Evolutionary conservation across 2,113 vertebrate species (phyloP), one percentile per base, ranked within the genome.

Genomic region (Python bivittatus): DNA sequence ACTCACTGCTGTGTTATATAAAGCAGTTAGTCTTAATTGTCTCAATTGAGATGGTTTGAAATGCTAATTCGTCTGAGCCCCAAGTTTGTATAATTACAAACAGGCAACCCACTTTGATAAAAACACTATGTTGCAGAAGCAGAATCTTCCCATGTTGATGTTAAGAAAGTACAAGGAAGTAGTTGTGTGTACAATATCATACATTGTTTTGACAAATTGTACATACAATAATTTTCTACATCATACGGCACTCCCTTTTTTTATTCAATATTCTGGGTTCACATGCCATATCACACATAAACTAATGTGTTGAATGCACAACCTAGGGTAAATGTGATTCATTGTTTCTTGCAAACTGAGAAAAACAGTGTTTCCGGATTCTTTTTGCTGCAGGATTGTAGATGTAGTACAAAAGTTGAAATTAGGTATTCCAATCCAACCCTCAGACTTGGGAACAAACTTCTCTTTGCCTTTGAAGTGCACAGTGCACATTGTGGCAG

Each of bases 391-490:
- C 84, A 86, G 48, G 27, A 11, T 25, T 83, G 22, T 12, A 54
- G 11, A 53, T 56, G 10, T 27, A 90, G 61, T 54, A 53, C n/a
- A 86, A 29, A 52, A 7, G 52, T 87, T 48, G 52, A 88, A 57
- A 44, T 58, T 42, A 58, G n/a, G 38, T 22, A 22, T 48, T 56
- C 42, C 23, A 58, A 23, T 72, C 52, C 15, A 68, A 25, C 52
- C 61, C 88, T 60, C 56, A 85, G 44, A 61, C 56, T 64, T 53
- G 44, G 44, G 23, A 79, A 42, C 22, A 57, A 84, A 53, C 29
- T 79, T 58, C 25, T 61, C 23, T 79, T 54, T 89, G 72, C 27
- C 57, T 56, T 89, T 89, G 58, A 92, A 92, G 72, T 48, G 56
- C 56, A 33, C 10, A 25, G 38, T 11, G 38, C 91, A 79, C 61